Conservation (phyloP, 1,140 invertebrate species). For the Wiebesia pumilae region DNA sequence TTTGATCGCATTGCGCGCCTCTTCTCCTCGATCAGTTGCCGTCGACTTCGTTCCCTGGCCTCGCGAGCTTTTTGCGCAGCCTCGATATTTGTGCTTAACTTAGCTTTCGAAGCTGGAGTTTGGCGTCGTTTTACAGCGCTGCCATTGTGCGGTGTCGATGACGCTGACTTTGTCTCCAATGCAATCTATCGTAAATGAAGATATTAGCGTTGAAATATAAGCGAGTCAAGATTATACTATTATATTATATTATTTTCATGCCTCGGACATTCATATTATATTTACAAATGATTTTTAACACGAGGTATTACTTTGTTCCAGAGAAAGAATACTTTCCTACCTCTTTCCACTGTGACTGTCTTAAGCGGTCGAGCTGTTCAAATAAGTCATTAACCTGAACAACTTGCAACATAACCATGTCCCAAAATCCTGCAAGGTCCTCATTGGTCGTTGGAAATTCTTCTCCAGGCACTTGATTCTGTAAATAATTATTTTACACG, state of each 20-base stretch:
- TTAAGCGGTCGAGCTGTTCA: constrained; percentile 83
- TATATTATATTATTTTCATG: too few relatives aligned
- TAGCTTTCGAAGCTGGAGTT: constrained; percentile 70
- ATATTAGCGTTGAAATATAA: too few relatives aligned
- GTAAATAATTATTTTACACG: constrained; percentile 50
- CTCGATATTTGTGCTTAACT: constrained; percentile 69
- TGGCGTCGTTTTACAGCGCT: constrained; percentile 61
- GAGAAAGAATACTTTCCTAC: constrained; percentile 55
- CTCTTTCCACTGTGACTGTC: constrained; percentile 84
- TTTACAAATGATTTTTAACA: not conserved
- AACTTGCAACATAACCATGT: constrained; percentile 95
- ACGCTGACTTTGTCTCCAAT: constrained; percentile 56
- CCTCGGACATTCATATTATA: not conserved
- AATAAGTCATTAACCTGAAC: constrained; percentile 87
- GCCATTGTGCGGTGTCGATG: constrained; percentile 61
- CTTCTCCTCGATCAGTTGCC: constrained; percentile 86
- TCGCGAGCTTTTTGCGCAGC: constrained; percentile 76
- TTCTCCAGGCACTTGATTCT: constrained; percentile 83
- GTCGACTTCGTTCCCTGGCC: constrained; percentile 85
- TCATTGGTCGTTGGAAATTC: constrained; percentile 90
- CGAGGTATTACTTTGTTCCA: too few relatives aligned
- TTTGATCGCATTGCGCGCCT: constrained; percentile 80
- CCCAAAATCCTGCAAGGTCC: constrained; percentile 97
- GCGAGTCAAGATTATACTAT: too few relatives aligned
- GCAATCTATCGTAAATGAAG: constrained; percentile 58